These are phyloP conservation scores for Tyrannus savana DNA, from an alignment of 2,113 vertebrate species.

Conservation along the genomic window DNA sequence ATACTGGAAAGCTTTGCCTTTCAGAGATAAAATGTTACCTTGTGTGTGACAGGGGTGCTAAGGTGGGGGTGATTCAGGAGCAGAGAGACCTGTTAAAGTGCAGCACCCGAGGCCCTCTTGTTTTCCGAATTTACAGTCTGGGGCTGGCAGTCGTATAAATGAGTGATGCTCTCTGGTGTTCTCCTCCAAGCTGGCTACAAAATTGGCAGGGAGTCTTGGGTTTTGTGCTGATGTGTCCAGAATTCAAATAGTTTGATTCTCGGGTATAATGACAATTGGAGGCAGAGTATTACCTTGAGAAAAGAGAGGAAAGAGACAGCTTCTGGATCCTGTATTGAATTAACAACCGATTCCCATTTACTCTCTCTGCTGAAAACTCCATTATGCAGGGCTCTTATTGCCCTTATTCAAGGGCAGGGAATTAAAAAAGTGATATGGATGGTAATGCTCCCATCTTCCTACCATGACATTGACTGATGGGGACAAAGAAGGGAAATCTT, in stretches of 20 bases:
- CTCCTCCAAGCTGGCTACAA: slow-evolving; percentile 63
- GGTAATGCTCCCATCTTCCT: slow-evolving; percentile 57
- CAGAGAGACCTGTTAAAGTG: slow-evolving; percentile 50
- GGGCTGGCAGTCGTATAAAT: slow-evolving; percentile 75
- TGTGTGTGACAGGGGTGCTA: neutral
- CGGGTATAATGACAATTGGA: slow-evolving; percentile 64
- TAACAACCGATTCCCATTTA: slow-evolving; percentile 27
- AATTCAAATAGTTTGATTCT: slow-evolving; percentile 79
- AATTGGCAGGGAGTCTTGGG: slow-evolving; percentile 76
- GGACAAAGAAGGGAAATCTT: slow-evolving; percentile 65
- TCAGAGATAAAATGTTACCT: slow-evolving; percentile 46
- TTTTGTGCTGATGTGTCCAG: slow-evolving; percentile 76
- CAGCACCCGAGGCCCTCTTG: slow-evolving; percentile 66
- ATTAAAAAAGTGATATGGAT: slow-evolving; percentile 70
- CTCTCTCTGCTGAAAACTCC: slow-evolving; percentile 24
- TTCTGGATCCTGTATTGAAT: slow-evolving; percentile 48
- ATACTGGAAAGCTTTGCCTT: slow-evolving; percentile 34
- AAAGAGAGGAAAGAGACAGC: slow-evolving; percentile 49
- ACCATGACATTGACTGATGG: slow-evolving; percentile 68
- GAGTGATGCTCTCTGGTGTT: slow-evolving; percentile 73
- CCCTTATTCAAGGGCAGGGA: slow-evolving; percentile 73
- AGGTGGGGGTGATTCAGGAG: slow-evolving; percentile 24
- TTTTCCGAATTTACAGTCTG: slow-evolving; percentile 69
- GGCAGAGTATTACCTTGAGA: slow-evolving; percentile 71
- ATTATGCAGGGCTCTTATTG: slow-evolving; percentile 33